Percentiles rank a stretch among this genome's conserved stretches.
phyloP scores from a whole-genome alignment of 1,140 invertebrate species.

The Tigriopus japonicus region DNA sequence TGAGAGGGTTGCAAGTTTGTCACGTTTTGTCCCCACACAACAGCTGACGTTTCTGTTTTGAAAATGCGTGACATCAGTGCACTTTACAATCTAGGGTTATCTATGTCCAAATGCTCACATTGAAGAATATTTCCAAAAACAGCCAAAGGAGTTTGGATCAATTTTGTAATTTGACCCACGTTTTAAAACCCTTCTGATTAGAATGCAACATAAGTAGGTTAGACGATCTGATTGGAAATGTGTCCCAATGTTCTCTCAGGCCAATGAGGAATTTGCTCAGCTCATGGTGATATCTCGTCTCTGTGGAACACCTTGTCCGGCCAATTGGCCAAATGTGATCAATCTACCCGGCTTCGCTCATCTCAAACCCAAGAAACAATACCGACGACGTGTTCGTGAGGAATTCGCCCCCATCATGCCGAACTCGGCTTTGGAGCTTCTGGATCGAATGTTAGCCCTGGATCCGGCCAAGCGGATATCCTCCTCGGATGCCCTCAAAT shows the following conservation, averaged over 20 bases:
- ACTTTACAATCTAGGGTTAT: no score
- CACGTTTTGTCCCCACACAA: no score
- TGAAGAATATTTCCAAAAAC: no score
- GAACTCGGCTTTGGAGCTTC: conserved; percentile 60
- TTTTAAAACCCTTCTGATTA: not conserved
- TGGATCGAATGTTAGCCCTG: conserved; percentile 90
- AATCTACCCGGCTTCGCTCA: conserved; percentile 79
- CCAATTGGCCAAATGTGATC: conserved; percentile 94
- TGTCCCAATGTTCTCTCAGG: conserved; percentile 32
- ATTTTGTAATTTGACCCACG: no score
- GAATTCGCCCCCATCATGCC: conserved; percentile 79
- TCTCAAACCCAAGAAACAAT: conserved; percentile 74
- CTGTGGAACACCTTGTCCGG: conserved; percentile 88
- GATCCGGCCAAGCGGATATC: conserved; percentile 85
- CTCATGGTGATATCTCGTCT: conserved; percentile 81
- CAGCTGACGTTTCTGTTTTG: no score
- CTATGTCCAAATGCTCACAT: no score
- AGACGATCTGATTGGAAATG: conserved; percentile 1
- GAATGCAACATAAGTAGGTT: not conserved
- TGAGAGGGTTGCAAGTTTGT: not conserved
- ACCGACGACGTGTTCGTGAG: conserved; percentile 69
- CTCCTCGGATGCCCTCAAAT: conserved; percentile 79
- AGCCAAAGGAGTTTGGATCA: no score
- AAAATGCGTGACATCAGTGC: no score
- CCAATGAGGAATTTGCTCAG: conserved; percentile 78